Conservation (phyloP, 1,140 invertebrate genomes). For the Subanguina moxae region DNA sequence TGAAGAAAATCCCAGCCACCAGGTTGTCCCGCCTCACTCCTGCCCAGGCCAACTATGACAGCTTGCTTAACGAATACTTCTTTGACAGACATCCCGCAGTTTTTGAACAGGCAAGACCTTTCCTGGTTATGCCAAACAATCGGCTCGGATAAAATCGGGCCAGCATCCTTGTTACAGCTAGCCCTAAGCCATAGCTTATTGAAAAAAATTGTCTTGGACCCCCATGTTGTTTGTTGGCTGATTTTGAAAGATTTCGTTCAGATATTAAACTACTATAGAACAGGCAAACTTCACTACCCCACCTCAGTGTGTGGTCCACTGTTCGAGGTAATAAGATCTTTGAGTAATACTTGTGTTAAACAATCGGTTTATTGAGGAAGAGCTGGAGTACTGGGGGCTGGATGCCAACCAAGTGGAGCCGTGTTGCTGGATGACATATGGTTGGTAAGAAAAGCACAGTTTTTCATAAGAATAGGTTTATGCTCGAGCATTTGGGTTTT, state of each 20-base stretch:
- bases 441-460: slow-evolving; percentile 9
- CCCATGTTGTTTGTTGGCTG: too few relatives aligned
- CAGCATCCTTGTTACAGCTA: too few relatives aligned
- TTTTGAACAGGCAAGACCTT: slow-evolving; percentile 35
- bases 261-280: slow-evolving; percentile 78
- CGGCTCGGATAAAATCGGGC: too few relatives aligned
- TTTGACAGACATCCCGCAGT: slow-evolving; percentile 86
- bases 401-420: slow-evolving; percentile 89
- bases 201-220: too few relatives aligned
- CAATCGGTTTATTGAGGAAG: slow-evolving; percentile 69
- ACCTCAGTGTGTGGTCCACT: slow-evolving; percentile 71
- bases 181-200: too few relatives aligned
- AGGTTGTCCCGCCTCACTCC: slow-evolving; percentile 74
- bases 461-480: too few relatives aligned
- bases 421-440: slow-evolving; percentile 88
- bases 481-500: too few relatives aligned
- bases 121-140: too few relatives aligned
- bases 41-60: slow-evolving; percentile 86
- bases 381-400: slow-evolving; percentile 90
- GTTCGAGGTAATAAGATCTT: slow-evolving; percentile 61
- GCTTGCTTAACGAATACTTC: slow-evolving; percentile 94
- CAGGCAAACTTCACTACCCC: slow-evolving; percentile 60
- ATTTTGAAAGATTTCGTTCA: slow-evolving; percentile 80
- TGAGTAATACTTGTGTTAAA: too few relatives aligned
- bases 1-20: slow-evolving; percentile 90